Base-by-base conservation (phyloP, 2,113 vertebrate genomes). In the Balaenoptera acutorostrata region DNA sequence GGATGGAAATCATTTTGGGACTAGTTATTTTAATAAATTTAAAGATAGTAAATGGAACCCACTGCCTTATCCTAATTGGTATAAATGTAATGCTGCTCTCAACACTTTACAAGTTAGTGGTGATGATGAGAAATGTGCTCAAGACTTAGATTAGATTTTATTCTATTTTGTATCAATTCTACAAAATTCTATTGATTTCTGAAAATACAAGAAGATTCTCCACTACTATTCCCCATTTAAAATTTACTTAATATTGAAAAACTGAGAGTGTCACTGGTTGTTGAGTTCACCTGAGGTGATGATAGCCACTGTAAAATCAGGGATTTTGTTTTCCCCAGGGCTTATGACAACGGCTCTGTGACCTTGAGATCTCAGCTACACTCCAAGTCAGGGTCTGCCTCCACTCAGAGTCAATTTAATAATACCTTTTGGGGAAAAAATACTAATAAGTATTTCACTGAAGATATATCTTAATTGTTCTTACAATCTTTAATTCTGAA, bases 401-500 rank as follows among this genome's bases (percentile, higher is more conserved):
- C 13, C 41, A 64, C 18, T 93, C 57, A 83, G 25, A 93, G 49
- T 82, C 72, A 84, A 71, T 64, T 95, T 81, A 95, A 71, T 91
- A 77, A 89, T 87, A 33, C 41, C 39, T 61, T 88, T 92, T 44
- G 12, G 33, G 52, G 52, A 52, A 29, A 89, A 36, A 46, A 46
- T 95, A 21, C 27, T 21, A 90, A 39, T 83, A 90, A 63, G 18
- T 77, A 95, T 87, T 88, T 95, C 52, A 80, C 59, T 77, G 25
- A 83, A 87, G 59, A 41, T 74, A 80, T 80, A 23, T 87, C 39
- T 89, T 93, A 61, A 82, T 77, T 97, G 27, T 80, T 85, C 93
- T 78, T 55, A 75, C 20, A 83, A 75, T 55, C 49, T 82, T 93
- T 90, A 92, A 93, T 97, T 91, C 63, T 88, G 18, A 95, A 83